Percentiles rank a stretch among this genome's conserved stretches.
Evolutionary conservation across 2,113 vertebrate species (phyloP).

Genomic region (Boleophthalmus pectinirostris): DNA sequence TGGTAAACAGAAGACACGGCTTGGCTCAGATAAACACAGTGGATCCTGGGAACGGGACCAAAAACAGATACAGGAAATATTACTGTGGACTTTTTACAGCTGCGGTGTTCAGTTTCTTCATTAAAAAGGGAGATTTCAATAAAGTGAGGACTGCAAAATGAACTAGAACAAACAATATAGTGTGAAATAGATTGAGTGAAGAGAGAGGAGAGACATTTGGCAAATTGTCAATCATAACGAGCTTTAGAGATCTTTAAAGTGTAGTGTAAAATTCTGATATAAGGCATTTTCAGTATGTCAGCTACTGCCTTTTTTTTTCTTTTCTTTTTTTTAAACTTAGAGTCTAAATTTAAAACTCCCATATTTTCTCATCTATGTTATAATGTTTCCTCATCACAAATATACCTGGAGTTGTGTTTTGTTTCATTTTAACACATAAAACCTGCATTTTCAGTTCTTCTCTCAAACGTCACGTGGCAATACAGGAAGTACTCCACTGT

Average conservation of each 20-base stretch:
- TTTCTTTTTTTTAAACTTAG: too few species aligned
- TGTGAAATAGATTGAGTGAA: neutral
- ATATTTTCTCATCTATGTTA: too few species aligned
- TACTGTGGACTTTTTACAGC: conserved; percentile 26
- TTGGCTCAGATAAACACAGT: conserved; percentile 40
- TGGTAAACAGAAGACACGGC: conserved; percentile 40
- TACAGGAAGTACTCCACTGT: too few species aligned
- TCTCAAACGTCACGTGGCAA: too few species aligned
- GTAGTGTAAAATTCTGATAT: too few species aligned
- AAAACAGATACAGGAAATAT: conserved; percentile 42
- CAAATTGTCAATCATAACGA: too few species aligned
- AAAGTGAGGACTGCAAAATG: neutral
- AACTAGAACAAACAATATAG: neutral
- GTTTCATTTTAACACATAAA: too few species aligned
- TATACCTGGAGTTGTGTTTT: too few species aligned
- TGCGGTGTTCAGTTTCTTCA: conserved; percentile 17
- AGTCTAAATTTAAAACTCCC: neutral
- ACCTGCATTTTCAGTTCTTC: too few species aligned
- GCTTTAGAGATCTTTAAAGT: too few species aligned
- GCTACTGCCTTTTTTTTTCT: neutral
- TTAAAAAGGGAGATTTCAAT: neutral
- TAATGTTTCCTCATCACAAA: too few species aligned
- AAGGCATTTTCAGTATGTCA: neutral
- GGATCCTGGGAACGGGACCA: conserved; percentile 36
- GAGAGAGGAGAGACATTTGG: too few species aligned